phyloP scores from a whole-genome alignment of 2,797 vertebrate species.

The Notolepis coatsorum region DNA sequence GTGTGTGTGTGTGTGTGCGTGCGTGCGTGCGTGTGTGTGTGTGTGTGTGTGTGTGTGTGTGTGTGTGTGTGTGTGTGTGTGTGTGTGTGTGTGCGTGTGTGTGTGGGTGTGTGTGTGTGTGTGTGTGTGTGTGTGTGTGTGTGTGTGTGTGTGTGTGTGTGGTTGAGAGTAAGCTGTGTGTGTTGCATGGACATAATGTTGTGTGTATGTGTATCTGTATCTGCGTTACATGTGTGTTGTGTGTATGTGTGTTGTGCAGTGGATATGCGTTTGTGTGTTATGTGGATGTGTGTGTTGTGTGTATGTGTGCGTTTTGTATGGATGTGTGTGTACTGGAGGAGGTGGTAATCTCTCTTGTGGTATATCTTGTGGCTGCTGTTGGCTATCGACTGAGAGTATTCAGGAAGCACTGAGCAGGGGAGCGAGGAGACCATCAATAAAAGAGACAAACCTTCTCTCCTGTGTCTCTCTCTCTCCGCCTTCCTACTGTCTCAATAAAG shows the following conservation, averaged over 20 bases:
- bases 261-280: conserved; percentile 26
- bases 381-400: conserved; percentile 54
- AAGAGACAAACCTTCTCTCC: too few species aligned
- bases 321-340: conserved; percentile 35
- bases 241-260: conserved; percentile 25
- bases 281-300: conserved; percentile 26
- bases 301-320: conserved; percentile 21
- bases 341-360: conserved; percentile 47
- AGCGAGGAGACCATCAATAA: conserved; percentile 56
- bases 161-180: conserved; percentile 25
- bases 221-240: conserved; percentile 1
- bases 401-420: conserved; percentile 64
- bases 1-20: conserved; percentile 28
- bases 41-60: background rate
- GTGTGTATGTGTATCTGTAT: background rate
- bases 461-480: too few species aligned
- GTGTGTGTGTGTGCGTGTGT: background rate
- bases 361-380: conserved; percentile 43
- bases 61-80: background rate
- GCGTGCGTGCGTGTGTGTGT: background rate
- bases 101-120: conserved; percentile 17
- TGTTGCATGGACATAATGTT: conserved; percentile 1
- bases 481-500: too few species aligned
- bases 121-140: conserved; percentile 31
- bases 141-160: conserved; percentile 28